phyloP scores from a whole-genome alignment of 2,888 invertebrate species.

The Schizaphis graminum region DNA sequence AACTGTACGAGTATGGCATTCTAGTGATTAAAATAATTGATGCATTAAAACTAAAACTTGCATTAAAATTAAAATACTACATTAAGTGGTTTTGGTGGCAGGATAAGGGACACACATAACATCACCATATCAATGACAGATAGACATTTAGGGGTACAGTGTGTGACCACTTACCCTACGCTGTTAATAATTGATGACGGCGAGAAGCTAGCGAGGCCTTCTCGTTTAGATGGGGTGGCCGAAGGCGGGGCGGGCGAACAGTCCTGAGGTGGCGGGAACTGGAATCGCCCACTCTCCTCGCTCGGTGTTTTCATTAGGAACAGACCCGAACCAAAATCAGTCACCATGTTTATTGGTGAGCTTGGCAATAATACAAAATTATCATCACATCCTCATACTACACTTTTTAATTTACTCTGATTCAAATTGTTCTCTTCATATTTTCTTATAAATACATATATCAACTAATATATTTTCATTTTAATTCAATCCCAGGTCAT shows the following conservation, averaged over 20 bases:
- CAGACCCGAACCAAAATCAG: conserved; percentile 93
- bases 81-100: conserved; percentile 58
- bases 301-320: conserved; percentile 93
- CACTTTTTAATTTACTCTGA: conserved; percentile 45
- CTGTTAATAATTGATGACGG: conserved; percentile 70
- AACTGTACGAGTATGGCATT: not conserved
- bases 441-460: conserved; percentile 9
- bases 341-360: conserved; percentile 94
- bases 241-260: conserved; percentile 73
- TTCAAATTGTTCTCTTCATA: conserved; percentile 28
- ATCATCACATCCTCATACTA: conserved; percentile 62
- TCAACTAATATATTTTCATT: not conserved
- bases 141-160: conserved; percentile 57
- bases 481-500: not conserved
- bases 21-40: conserved; percentile 40
- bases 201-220: conserved; percentile 67
- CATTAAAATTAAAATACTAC: conserved; percentile 38
- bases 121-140: conserved; percentile 59
- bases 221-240: conserved; percentile 68
- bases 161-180: conserved; percentile 69
- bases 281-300: conserved; percentile 84
- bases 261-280: conserved; percentile 75
- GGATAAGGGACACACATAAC: conserved; percentile 66
- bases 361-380: conserved; percentile 72
- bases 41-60: conserved; percentile 48